Base-by-base conservation (phyloP, 2,888 invertebrate species). In the Dascillus cervinus region DNA sequence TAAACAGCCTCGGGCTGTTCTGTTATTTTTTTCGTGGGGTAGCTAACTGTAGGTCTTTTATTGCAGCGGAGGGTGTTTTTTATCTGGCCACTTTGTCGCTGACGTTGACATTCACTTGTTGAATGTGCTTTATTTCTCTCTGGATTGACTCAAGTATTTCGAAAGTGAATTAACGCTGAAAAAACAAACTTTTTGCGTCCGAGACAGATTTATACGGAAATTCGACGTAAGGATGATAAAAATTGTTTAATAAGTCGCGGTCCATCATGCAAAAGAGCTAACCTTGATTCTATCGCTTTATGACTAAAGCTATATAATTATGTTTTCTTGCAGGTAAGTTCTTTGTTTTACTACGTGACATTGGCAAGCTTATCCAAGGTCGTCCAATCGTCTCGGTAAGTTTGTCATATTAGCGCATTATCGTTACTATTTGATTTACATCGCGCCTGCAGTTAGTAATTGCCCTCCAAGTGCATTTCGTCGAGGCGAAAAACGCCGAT, bases 81-180 rank as follows among this genome's bases (percentile, higher is more conserved):
- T 64, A 64, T 64, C 62, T 57, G 57, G 60, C 59, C 60, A 64
- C 60, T 64, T 63, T 60, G 61, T 62, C 60, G 58, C 46, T 62
- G 55, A 61, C 56, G 58, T 60, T 59, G 62, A 61, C 62, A 62
- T 58, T 56, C 45, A 48, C 48, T 48, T 48, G 48, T 48, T 48
- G 48, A 46, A 42, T 38, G 28, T 10, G n/a, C 17, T 17, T 17
- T 8, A 17, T 17, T 17, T 17, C 17, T n/a, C n/a, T n/a, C n/a
- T n/a, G n/a, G n/a, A n/a, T n/a, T n/a, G n/a, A n/a, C n/a, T n/a
- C n/a, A n/a, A n/a, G n/a, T n/a, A n/a, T n/a, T n/a, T n/a, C n/a
- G n/a, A n/a, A n/a, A n/a, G n/a, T n/a, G n/a, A n/a, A n/a, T n/a
- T n/a, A n/a, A n/a, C n/a, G n/a, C n/a, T n/a, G n/a, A n/a, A n/a